A percentile compares a stretch with the other conserved stretches of the same genome.
These are phyloP conservation scores for Lithobates pipiens DNA, from an alignment of 2,797 vertebrate genomes.

Conservation along the genomic window DNA sequence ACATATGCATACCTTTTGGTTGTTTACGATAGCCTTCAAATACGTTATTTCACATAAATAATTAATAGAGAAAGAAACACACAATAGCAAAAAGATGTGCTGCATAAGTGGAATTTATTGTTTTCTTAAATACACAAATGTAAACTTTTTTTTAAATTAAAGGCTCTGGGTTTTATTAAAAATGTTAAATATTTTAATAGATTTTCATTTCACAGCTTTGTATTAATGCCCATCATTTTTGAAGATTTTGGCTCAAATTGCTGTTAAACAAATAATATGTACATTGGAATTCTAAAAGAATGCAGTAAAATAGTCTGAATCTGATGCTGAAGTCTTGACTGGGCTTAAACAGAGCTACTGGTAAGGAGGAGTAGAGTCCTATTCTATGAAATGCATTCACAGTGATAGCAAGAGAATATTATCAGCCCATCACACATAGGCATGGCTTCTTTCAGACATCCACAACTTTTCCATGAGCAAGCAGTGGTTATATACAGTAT, in stretches of 20 bases:
- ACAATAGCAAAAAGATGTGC: too few relatives aligned
- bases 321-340: too few relatives aligned
- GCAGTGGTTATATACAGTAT: too few relatives aligned
- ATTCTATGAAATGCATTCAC: too few relatives aligned
- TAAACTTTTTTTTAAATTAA: neutral
- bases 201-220: neutral
- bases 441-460: too few relatives aligned
- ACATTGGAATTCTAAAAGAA: too few relatives aligned
- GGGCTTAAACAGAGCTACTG: too few relatives aligned
- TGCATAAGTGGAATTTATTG: neutral
- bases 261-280: neutral
- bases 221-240: neutral
- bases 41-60: neutral
- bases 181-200: neutral
- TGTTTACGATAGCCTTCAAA: neutral
- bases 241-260: neutral
- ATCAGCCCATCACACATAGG: too few relatives aligned
- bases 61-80: neutral
- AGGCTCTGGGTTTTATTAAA: neutral
- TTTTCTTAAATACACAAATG: constrained; percentile 7
- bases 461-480: too few relatives aligned
- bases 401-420: too few relatives aligned
- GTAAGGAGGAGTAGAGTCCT: too few relatives aligned
- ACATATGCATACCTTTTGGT: neutral
- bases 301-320: neutral